Percentiles rank a stretch among this genome's conserved stretches.
These are phyloP conservation scores for Pygoscelis adeliae DNA, from an alignment of 2,113 vertebrate genomes.

Conservation along the genomic window DNA sequence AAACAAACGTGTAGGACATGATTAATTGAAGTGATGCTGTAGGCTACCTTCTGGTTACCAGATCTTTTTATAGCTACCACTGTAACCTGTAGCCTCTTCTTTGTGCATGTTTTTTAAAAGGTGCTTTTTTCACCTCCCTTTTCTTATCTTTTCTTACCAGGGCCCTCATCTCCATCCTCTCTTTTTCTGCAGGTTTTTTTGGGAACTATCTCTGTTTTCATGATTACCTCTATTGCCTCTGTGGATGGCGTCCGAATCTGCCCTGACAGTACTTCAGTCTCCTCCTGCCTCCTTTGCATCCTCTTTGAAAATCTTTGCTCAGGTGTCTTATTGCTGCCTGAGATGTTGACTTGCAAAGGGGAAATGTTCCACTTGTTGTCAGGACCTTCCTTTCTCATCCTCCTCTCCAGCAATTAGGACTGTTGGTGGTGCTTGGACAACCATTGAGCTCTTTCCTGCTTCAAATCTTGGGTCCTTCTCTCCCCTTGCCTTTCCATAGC, in stretches of 20 bases:
- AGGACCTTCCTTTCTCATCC: neutral
- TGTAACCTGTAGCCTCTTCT: neutral
- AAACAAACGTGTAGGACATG: neutral
- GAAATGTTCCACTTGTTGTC: neutral
- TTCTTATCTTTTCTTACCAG: neutral
- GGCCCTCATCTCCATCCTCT: neutral
- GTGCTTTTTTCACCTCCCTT: neutral
- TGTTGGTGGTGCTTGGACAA: neutral
- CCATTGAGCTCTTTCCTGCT: neutral
- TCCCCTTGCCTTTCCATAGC: neutral
- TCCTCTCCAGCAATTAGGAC: neutral
- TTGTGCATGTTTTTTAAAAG: neutral
- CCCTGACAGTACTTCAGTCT: neutral
- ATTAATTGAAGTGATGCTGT: neutral
- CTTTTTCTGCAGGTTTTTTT: neutral
- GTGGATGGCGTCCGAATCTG: neutral
- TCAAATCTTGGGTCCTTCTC: neutral
- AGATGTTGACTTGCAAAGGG: neutral
- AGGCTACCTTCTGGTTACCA: neutral
- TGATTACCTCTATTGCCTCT: neutral
- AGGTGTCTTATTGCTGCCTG: neutral
- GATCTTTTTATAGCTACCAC: neutral
- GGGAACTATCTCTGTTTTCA: neutral
- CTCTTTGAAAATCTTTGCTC: neutral
- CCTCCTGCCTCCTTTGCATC: neutral